These are phyloP conservation scores for Selenia dentaria DNA, from an alignment of 2,888 invertebrate genomes.

Conservation along the genomic window DNA sequence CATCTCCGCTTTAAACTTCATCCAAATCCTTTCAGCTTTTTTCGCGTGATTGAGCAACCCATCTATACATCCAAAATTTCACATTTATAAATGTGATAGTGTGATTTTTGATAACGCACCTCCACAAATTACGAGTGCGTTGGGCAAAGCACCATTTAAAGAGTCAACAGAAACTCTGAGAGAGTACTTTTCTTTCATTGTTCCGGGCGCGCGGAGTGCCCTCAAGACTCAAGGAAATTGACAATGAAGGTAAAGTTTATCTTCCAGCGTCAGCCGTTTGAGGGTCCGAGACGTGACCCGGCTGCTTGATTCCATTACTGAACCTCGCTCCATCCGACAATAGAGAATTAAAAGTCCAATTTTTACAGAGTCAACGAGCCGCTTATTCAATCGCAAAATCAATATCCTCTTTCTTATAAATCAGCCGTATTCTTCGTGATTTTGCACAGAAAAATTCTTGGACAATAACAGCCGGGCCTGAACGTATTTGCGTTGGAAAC, in stretches of 20 bases:
- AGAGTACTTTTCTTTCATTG: slow-evolving; percentile 77
- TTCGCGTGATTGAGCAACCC: too few relatives aligned
- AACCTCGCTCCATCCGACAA: slow-evolving; percentile 53
- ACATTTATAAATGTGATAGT: too few relatives aligned
- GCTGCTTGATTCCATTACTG: slow-evolving; percentile 70
- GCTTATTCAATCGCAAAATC: slow-evolving; percentile 69
- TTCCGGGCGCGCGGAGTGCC: slow-evolving; percentile 66
- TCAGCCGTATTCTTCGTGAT: slow-evolving; percentile 41
- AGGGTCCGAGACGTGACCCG: slow-evolving; percentile 74
- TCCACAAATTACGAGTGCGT: too few relatives aligned
- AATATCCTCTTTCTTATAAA: slow-evolving; percentile 52
- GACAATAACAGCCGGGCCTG: slow-evolving; percentile 14
- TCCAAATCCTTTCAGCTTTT: too few relatives aligned
- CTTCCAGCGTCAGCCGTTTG: slow-evolving; percentile 76
- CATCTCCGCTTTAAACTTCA: too few relatives aligned
- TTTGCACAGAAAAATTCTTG: slow-evolving; percentile 26
- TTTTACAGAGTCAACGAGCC: slow-evolving; percentile 63
- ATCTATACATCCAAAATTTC: too few relatives aligned
- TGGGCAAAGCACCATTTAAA: slow-evolving; percentile 65
- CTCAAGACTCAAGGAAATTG: slow-evolving; percentile 77
- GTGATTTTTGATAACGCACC: too few relatives aligned
- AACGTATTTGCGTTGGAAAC: too few relatives aligned
- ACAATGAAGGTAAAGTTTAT: slow-evolving; percentile 82
- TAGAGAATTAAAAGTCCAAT: slow-evolving; percentile 72
- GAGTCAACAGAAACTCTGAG: slow-evolving; percentile 69